Base-by-base conservation (phyloP, 2,113 vertebrate genomes). In the Cyprinus carpio region DNA sequence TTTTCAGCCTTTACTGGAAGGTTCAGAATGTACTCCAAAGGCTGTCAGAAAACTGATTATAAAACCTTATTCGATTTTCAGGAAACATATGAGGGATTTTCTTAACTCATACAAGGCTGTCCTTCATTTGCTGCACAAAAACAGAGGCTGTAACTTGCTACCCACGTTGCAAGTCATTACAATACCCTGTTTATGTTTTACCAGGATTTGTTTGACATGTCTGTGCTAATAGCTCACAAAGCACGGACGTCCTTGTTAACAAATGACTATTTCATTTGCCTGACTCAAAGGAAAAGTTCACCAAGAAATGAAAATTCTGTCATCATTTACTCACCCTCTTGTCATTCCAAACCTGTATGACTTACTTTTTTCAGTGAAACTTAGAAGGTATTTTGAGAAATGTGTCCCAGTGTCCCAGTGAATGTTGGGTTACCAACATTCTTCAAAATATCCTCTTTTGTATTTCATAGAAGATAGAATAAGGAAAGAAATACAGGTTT, bases 1-100 rank as follows among this genome's bases (percentile, higher is more conserved):
- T 86, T 76, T 82, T 40, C 20, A 74, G 75, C 31, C 16, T 85
- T 89, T 85, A 79, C 67, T 74, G 71, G 67, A 83, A 77, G 34
- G 34, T 23, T 46, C 37, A 82, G 78, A 87, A 72, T 27, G 49
- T 56, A 58, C 25, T 90, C 25, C 77, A 87, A 20, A 40, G 27
- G 64, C 64, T 69, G 77, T 81, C 43, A 75, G 72, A 75, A 27
- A 56, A 83, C 27, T 51, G 46, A 81, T 76, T 81, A 60, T 64
- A 46, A 75, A 82, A 77, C 46, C 18, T 49, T 10, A 23, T 43
- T 2, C 27, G 10, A 43, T 83, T 87, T 80, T 18, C 72, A 18
- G 40, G 25, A 77, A 81, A 29, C 13, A 34, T 74, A 16, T 77
- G 75, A 54, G 23, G 80, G 54, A 27, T 82, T 62, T 64, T 69